Evolutionary conservation across 1,140 invertebrate species (phyloP), one percentile per base, ranked within the genome.

Genomic region (Nasonia vitripennis): DNA sequence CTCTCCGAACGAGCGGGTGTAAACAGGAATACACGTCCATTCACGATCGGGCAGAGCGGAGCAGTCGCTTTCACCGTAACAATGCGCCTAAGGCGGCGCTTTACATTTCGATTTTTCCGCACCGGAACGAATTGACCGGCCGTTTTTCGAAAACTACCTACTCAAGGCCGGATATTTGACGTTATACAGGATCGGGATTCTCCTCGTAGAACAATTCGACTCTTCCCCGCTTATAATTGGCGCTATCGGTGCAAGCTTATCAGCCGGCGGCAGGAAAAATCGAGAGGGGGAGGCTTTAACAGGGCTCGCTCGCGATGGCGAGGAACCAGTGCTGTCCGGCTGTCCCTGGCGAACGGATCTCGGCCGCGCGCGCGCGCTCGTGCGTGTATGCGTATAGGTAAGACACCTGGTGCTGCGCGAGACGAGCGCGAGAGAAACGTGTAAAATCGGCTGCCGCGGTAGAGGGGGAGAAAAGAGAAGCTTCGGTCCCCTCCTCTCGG

Each of bases 1-100:
- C 55, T 62, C 0, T 4, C 34, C 0, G 0, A 37, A 4, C 34
- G n/a, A 62, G 55, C 55, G 55, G 55, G 55, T 62, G 55, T 62
- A 62, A n/a, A 20, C 14, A 62, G 17, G 55, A 20, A 9, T 7
- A 62, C 0, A 14, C 5, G 51, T 55, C 14, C 51, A 55, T 55
- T 55, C 17, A 55, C 51, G 11, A 55, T 27, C 27, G 27, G 0
- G 1, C 1, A 2, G 51, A 62, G 62, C 27, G 37, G 17, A 79
- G 45, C 77, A 68, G 67, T 77, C 34, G 77, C 81, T 83, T 83
- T 83, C 73, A 77, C 55, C 81, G 11, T 7, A 77, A 48, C 55
- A 67, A 67, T 83, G 48, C 62, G 17, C 14, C 70, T 20, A 27
- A 27, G 27, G 27, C 27, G 27, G 27, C 27, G 27, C 27, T 27